These are phyloP conservation scores for Latheticus oryzae DNA, from an alignment of 2,888 invertebrate genomes.

Conservation along the genomic window DNA sequence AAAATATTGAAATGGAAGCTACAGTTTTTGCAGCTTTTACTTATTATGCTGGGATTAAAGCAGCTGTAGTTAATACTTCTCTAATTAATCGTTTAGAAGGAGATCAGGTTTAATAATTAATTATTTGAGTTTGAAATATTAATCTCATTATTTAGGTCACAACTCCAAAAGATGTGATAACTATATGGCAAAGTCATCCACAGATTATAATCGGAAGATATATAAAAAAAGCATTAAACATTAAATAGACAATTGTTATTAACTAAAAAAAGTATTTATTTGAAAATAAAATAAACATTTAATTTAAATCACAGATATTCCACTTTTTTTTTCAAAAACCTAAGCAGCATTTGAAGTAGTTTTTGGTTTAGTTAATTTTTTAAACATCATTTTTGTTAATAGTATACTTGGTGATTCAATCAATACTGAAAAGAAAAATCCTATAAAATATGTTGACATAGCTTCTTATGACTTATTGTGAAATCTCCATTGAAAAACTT, in stretches of 20 bases:
- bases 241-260: no score
- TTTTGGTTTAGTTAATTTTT: conserved; percentile 29
- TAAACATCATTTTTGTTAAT: conserved; percentile 57
- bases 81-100: conserved; percentile 91
- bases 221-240: conserved; percentile 65
- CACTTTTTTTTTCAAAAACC: neutral
- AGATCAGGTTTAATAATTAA: conserved; percentile 80
- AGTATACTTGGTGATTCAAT: conserved; percentile 64
- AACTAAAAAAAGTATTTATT: no score
- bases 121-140: conserved; percentile 13
- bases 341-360: neutral
- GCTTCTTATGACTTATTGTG: no score
- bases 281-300: conserved; percentile 4
- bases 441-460: conserved; percentile 57
- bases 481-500: no score
- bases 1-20: conserved; percentile 98
- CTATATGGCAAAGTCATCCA: conserved; percentile 92
- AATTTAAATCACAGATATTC: no score
- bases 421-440: conserved; percentile 60
- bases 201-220: conserved; percentile 85
- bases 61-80: conserved; percentile 93
- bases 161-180: conserved; percentile 87
- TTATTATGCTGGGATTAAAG: conserved; percentile 92
- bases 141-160: conserved; percentile 71
- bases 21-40: conserved; percentile 93